A percentile compares a stretch with the other conserved stretches of the same genome.
These are phyloP conservation scores for Athrips mouffetella DNA, from an alignment of 2,888 invertebrate species.

Conservation along the genomic window DNA sequence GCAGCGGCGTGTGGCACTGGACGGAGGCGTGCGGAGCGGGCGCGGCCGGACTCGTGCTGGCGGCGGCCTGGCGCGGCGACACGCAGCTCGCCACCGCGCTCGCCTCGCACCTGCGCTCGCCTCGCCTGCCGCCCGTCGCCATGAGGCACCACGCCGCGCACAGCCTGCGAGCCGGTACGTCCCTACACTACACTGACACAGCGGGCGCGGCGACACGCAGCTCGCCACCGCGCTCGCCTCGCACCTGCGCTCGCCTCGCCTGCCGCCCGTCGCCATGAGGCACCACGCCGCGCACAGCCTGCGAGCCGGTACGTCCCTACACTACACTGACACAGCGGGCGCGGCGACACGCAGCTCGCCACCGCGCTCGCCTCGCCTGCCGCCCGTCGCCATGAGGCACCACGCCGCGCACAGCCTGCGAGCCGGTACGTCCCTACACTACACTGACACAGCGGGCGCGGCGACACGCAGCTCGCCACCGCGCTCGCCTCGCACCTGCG, in stretches of 20 bases:
- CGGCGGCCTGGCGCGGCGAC: constrained; percentile 61
- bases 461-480: no score
- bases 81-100: constrained; percentile 41
- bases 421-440: constrained; percentile 28
- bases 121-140: constrained; percentile 34
- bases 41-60: constrained; percentile 37
- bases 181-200: background rate
- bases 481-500: constrained; percentile 35
- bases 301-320: constrained; percentile 50
- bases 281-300: constrained; percentile 32
- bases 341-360: constrained; percentile 34
- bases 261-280: background rate
- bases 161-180: constrained; percentile 34
- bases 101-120: constrained; percentile 35
- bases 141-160: constrained; percentile 28
- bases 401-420: constrained; percentile 28
- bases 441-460: no score
- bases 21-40: constrained; percentile 36
- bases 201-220: no score
- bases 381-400: constrained; percentile 29
- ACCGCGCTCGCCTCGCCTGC: constrained; percentile 37
- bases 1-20: constrained; percentile 54
- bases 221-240: background rate
- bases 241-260: background rate
- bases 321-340: constrained; percentile 42